Evolutionary conservation across 2,113 vertebrate genomes (phyloP), one percentile per base, ranked within the genome.

Genomic region (Trematocara marginatum): DNA sequence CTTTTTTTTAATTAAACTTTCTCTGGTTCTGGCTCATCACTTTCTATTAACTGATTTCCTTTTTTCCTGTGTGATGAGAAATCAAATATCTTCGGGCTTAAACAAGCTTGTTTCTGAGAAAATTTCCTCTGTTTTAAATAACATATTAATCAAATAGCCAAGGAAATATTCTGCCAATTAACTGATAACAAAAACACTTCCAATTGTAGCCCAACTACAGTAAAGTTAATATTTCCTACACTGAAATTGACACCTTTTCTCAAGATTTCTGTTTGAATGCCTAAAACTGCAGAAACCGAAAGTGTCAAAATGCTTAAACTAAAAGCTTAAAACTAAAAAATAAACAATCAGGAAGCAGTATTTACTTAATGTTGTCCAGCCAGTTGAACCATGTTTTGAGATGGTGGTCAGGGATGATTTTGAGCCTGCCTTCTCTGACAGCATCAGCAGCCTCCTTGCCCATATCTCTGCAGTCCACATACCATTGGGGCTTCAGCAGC

Each of bases 351-450:
- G 12, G 10, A 15, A 35, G 6, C 11, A 9, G 35, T 10, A 16
- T n/a, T 78, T 49, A 98, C 97, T 97, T 96, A 90, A 98, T 98
- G 51, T 97, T 98, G 93, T 98, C 98, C 97, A 98, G 94, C 98
- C 98, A 98, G 89, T 96, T 95, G 79, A 97, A 98, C 97, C 98
- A 98, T 0, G 97, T 98, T 86, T 97, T 97, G 13, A 95, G 96
- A 90, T 98, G 97, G 89, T 96, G 95, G 56, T 97, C 97, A 0
- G 98, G 97, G 85, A 97, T 95, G 89, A 98, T 97, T 87, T 94
- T 96, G n/a, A 98, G 96, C n/a, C 92, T 94, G 0, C 97, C 97
- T 3, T 94, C 96, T 15, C 97, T 92, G 69, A 98, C 97, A 0
- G 93, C 96, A 0, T 98, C 97, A 0, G 97, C 97, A 0, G 98